Conservation (phyloP, 2,113 vertebrate species). For the Atrichornis clamosus region DNA sequence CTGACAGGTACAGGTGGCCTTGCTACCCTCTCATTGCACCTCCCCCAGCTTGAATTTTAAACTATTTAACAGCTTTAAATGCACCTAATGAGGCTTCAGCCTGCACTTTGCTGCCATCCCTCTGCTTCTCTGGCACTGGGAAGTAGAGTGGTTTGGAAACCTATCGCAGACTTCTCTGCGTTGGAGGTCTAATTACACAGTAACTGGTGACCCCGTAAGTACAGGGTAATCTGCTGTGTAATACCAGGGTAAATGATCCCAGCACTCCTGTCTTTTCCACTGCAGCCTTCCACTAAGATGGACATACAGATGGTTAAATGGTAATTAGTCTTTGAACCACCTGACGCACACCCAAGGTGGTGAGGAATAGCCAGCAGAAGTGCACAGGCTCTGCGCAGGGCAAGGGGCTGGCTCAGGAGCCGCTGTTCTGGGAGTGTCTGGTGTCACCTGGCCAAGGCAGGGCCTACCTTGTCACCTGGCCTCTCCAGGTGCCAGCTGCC, state of each 20-base stretch:
- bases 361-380: not conserved
- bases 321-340: conserved; percentile 49
- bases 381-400: not conserved
- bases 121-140: not conserved
- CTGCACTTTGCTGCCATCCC: conserved; percentile 3
- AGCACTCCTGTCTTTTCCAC: conserved; percentile 11
- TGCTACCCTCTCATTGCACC: not conserved
- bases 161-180: fast-evolving
- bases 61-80: conserved; percentile 34
- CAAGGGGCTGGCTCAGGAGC: not conserved
- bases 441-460: not conserved
- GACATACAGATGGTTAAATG: not conserved
- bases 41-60: conserved; percentile 22
- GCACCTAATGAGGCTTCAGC: conserved; percentile 3
- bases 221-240: conserved; percentile 43
- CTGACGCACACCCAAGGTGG: not conserved
- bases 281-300: not conserved
- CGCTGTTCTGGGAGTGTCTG: not conserved
- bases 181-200: conserved; percentile 40
- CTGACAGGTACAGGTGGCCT: not conserved
- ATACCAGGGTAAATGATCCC: conserved; percentile 36
- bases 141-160: conserved; percentile 3
- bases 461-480: not conserved
- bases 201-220: conserved; percentile 38
- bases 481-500: fast-evolving